Percentiles rank a stretch among this genome's conserved stretches.
phyloP scores from a whole-genome alignment of 2,888 invertebrate species.

The Anaspis maculata region DNA sequence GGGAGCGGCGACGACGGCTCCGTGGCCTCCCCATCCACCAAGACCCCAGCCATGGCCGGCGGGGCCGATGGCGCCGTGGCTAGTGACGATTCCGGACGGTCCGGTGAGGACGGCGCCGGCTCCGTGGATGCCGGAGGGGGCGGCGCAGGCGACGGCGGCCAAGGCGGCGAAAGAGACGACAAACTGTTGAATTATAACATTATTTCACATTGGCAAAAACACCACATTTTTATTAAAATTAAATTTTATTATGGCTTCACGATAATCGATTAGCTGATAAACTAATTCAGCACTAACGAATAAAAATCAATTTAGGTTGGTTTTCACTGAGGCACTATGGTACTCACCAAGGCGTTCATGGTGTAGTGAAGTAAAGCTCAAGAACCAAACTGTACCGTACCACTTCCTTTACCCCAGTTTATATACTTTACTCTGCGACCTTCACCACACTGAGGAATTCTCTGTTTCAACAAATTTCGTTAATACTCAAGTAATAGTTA shows the following conservation, averaged over 20 bases:
- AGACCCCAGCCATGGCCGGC: conserved; percentile 10
- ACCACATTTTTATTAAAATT: neutral
- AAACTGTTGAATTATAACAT: conserved; percentile 11
- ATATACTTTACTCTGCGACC: conserved; percentile 20
- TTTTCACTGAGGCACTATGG: neutral
- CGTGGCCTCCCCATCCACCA: conserved; percentile 12
- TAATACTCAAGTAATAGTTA: too few species aligned
- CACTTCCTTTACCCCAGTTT: conserved; percentile 16
- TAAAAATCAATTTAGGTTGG: neutral
- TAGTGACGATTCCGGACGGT: conserved; percentile 10
- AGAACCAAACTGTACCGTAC: conserved; percentile 10
- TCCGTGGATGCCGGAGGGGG: conserved; percentile 15
- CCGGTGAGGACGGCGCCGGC: conserved; percentile 8
- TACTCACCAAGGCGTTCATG: conserved; percentile 21
- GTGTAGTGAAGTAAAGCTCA: conserved; percentile 15
- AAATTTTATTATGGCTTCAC: too few species aligned
- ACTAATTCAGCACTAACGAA: neutral
- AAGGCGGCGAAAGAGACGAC: conserved; percentile 17
- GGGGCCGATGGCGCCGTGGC: conserved; percentile 8
- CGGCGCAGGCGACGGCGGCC: conserved; percentile 17
- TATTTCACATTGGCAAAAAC: too few species aligned
- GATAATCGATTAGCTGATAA: too few species aligned
- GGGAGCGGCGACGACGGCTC: conserved; percentile 14
- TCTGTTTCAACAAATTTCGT: conserved; percentile 7
- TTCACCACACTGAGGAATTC: conserved; percentile 15